Evolutionary conservation across 2,888 invertebrate genomes (phyloP).

Genomic region (Margaritifera margaritifera): DNA sequence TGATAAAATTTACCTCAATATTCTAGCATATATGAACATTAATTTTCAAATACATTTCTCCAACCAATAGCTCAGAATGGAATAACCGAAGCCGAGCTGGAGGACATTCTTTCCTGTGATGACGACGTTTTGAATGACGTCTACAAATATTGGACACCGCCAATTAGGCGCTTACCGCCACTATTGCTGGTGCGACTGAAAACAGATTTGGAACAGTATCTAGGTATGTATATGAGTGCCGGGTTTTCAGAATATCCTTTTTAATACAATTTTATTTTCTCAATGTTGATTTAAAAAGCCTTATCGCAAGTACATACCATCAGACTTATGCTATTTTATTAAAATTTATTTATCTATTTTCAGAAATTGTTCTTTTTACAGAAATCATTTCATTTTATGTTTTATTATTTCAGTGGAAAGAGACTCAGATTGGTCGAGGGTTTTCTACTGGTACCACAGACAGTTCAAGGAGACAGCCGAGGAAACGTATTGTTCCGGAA

Average conservation of each 20-base stretch:
- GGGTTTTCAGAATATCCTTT: neutral
- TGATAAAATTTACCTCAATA: neutral
- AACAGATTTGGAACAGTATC: slow-evolving; percentile 57
- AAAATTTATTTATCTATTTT: too few relatives aligned
- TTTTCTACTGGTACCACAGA: slow-evolving; percentile 62
- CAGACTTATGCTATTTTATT: too few relatives aligned
- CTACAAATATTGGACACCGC: slow-evolving; percentile 65
- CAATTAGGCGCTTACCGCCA: slow-evolving; percentile 65
- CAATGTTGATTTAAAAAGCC: too few relatives aligned
- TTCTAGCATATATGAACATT: too few relatives aligned
- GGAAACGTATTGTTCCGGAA: slow-evolving; percentile 42
- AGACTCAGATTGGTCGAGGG: slow-evolving; percentile 46
- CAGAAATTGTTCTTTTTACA: too few relatives aligned
- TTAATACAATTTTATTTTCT: neutral
- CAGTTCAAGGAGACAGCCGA: slow-evolving; percentile 59
- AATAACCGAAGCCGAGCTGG: slow-evolving; percentile 59
- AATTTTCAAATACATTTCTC: too few relatives aligned
- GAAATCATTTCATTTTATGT: too few relatives aligned
- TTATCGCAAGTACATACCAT: too few relatives aligned
- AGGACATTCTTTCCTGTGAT: slow-evolving; percentile 65
- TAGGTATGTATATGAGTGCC: slow-evolving; percentile 40
- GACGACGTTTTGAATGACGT: slow-evolving; percentile 67
- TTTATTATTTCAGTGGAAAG: slow-evolving; percentile 37
- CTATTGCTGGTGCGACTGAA: slow-evolving; percentile 62
- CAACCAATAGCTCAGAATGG: slow-evolving; percentile 46